Conservation (phyloP, 2,888 invertebrate genomes). For the Helicoverpa assulta region DNA sequence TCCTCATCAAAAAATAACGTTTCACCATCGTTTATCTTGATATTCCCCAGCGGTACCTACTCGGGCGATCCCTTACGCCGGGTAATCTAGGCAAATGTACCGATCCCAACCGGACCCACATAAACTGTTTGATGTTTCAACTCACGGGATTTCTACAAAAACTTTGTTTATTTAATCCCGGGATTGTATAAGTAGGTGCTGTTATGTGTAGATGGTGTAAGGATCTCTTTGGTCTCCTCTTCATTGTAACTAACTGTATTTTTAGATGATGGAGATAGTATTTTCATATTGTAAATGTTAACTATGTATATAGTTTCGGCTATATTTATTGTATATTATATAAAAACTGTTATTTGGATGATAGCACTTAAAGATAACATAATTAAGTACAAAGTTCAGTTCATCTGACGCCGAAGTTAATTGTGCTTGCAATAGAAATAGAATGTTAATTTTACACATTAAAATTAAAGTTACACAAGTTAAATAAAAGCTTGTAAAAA, state of each 20-base stretch:
- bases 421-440: no score
- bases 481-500: no score
- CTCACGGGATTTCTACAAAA: conserved; percentile 76
- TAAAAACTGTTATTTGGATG: no score
- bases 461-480: no score
- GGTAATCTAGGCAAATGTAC: conserved; percentile 83
- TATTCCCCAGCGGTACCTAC: conserved; percentile 34
- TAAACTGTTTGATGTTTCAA: conserved; percentile 85
- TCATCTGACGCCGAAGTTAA: no score
- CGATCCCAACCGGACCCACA: conserved; percentile 67
- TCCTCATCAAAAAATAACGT: conserved; percentile 13
- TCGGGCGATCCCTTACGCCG: conserved; percentile 75
- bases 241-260: no score
- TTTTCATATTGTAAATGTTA: neutral
- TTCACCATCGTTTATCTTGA: conserved; percentile 63
- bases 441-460: no score
- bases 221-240: conserved; percentile 30
- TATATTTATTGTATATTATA: no score
- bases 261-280: neutral
- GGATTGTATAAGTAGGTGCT: conserved; percentile 40
- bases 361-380: no score
- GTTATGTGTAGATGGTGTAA: conserved; percentile 25
- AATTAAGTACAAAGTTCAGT: no score
- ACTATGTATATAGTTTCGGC: no score
- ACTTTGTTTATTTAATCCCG: conserved; percentile 84